A percentile compares a stretch with the other conserved stretches of the same genome.
phyloP scores from a whole-genome alignment of 2,797 vertebrate genomes.

The Lepus townsendii region DNA sequence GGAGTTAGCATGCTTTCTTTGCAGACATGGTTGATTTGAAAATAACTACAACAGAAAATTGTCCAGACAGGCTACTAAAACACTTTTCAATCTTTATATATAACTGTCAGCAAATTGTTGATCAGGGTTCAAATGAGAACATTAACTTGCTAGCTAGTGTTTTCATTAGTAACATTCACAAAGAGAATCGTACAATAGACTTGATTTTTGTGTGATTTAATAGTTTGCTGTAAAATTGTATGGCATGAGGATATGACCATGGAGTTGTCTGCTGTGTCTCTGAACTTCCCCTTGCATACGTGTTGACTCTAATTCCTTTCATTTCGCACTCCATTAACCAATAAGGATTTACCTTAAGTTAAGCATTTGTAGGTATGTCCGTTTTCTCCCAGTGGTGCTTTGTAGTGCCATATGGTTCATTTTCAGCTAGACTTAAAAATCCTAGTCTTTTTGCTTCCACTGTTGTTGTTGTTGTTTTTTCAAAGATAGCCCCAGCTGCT shows the following conservation, averaged over 20 bases:
- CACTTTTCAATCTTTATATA: constrained; percentile 49
- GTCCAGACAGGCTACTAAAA: constrained; percentile 63
- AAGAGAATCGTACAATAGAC: background rate
- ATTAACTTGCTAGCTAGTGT: constrained; percentile 54
- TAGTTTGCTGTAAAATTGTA: constrained; percentile 51
- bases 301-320: constrained; percentile 57
- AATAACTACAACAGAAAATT: constrained; percentile 63
- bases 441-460: constrained; percentile 39
- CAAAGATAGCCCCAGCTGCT: constrained; percentile 46
- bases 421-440: constrained; percentile 57
- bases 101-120: constrained; percentile 59
- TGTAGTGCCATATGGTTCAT: constrained; percentile 38
- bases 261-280: constrained; percentile 7
- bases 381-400: constrained; percentile 56
- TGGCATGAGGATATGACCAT: background rate
- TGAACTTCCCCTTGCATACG: constrained; percentile 6
- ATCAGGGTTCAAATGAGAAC: constrained; percentile 59
- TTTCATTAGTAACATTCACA: constrained; percentile 67
- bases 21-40: constrained; percentile 75
- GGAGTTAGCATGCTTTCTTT: constrained; percentile 59
- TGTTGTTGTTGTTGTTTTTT: background rate
- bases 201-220: constrained; percentile 36
- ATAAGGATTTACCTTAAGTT: constrained; percentile 66
- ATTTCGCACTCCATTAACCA: constrained; percentile 42
- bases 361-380: constrained; percentile 62